Percentiles rank a stretch among this genome's conserved stretches.
phyloP scores from a whole-genome alignment of 1,140 invertebrate species.

The Drosophila sproati region DNA sequence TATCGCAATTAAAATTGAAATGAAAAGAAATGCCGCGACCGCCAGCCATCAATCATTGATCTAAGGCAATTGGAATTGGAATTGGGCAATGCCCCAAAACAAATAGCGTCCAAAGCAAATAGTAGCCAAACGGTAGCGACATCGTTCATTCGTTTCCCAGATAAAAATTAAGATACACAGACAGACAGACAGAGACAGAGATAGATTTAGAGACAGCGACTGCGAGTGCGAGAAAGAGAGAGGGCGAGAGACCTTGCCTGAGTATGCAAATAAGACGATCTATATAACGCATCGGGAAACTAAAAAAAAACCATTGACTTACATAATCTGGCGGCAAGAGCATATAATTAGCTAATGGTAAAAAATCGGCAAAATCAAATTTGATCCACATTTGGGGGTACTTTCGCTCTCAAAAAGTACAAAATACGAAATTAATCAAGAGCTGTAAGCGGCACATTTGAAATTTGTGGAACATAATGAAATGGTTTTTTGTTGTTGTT shows the following conservation, averaged over 20 bases:
- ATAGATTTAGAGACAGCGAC: not conserved
- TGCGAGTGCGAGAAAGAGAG: not conserved
- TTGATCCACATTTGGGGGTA: conserved; percentile 31
- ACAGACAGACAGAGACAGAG: not conserved
- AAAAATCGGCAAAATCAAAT: conserved; percentile 43
- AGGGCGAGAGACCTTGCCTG: conserved; percentile 30
- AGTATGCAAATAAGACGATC: conserved; percentile 61
- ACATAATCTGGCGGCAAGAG: conserved; percentile 29
- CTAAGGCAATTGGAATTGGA: conserved; percentile 51
- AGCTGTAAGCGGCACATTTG: conserved; percentile 56
- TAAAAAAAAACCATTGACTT: conserved; percentile 10
- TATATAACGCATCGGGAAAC: conserved; percentile 39
- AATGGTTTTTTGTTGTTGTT: conserved; percentile 24
- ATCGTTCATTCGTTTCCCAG: conserved; percentile 39
- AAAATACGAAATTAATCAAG: conserved; percentile 39
- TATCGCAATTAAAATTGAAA: conserved; percentile 28
- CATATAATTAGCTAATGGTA: conserved; percentile 44
- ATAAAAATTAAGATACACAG: not conserved
- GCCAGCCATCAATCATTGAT: conserved; percentile 59
- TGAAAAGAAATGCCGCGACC: conserved; percentile 55
- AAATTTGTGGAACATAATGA: conserved; percentile 41
- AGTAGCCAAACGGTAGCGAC: conserved; percentile 66
- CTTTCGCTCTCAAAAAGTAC: conserved; percentile 5
- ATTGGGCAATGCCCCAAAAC: conserved; percentile 51
- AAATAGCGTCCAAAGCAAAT: conserved; percentile 61